A percentile compares a stretch with the other conserved stretches of the same genome.
Evolutionary conservation across 2,888 invertebrate genomes (phyloP).

Genomic region (Eugnorisma glareosa): DNA sequence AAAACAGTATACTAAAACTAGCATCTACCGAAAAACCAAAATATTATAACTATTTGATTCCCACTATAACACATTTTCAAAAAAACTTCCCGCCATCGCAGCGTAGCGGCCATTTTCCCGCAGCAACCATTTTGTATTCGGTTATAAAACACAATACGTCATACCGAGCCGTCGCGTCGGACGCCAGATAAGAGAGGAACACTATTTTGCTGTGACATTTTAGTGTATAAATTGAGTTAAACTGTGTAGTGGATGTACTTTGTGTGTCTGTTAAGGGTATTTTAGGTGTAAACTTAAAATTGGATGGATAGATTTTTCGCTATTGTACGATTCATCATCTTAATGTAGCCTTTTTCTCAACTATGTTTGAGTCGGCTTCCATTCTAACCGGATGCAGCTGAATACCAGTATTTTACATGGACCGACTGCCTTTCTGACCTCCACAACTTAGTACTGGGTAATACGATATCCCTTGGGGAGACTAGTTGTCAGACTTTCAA

Average conservation of each 20-base stretch:
- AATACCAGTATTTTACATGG: background rate
- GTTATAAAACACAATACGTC: conserved; percentile 67
- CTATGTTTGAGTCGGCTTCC: background rate
- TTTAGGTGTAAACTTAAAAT: background rate
- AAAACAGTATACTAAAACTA: background rate
- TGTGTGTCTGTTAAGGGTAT: conserved; percentile 19
- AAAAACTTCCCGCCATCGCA: conserved; percentile 29
- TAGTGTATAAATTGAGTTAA: conserved; percentile 61
- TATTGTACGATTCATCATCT: background rate
- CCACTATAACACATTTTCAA: conserved; percentile 5
- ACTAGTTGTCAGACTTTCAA: background rate
- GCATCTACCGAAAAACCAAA: background rate
- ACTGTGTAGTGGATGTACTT: conserved; percentile 35
- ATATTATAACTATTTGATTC: background rate
- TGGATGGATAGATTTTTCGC: background rate
- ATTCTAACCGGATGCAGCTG: background rate
- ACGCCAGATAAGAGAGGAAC: conserved; percentile 57
- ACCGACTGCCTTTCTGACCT: background rate
- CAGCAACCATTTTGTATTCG: conserved; percentile 48
- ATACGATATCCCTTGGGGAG: background rate
- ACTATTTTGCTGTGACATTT: conserved; percentile 66
- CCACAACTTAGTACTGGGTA: background rate
- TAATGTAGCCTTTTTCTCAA: background rate
- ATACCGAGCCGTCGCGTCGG: conserved; percentile 38
- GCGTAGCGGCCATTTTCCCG: conserved; percentile 39